Conservation (phyloP, 2,113 vertebrate genomes). For the Chroicocephalus ridibundus region DNA sequence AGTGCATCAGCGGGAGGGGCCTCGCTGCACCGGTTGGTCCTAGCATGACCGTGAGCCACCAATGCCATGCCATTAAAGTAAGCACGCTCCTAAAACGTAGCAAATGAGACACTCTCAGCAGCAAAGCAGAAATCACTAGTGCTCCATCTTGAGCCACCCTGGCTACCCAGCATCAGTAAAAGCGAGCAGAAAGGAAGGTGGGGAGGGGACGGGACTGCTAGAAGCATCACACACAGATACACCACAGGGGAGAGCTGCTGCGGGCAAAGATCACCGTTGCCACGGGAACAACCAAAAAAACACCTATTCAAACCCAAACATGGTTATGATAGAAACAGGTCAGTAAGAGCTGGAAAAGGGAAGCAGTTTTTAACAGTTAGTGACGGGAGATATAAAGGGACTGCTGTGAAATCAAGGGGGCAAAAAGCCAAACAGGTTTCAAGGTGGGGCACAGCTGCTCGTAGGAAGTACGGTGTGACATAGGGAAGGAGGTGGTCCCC, state of each 20-base stretch:
- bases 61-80: rapidly evolving
- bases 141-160: background rate
- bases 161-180: background rate
- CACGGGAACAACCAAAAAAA: background rate
- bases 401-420: background rate
- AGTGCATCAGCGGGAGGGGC: background rate
- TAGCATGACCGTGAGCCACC: rapidly evolving
- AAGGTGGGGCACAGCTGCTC: rapidly evolving
- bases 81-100: rapidly evolving
- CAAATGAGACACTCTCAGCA: background rate
- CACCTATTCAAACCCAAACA: background rate
- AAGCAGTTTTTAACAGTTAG: background rate
- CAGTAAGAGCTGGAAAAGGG: background rate
- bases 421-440: background rate
- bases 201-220: background rate
- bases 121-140: background rate
- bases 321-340: background rate
- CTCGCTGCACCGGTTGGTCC: rapidly evolving
- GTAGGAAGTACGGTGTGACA: rapidly evolving
- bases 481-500: rapidly evolving
- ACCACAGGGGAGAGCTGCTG: background rate
- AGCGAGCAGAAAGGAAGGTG: background rate
- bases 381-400: background rate
- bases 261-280: background rate
- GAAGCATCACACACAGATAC: background rate